Base-by-base conservation (phyloP, 1,140 invertebrate species). In the Marisa cornuarietis region DNA sequence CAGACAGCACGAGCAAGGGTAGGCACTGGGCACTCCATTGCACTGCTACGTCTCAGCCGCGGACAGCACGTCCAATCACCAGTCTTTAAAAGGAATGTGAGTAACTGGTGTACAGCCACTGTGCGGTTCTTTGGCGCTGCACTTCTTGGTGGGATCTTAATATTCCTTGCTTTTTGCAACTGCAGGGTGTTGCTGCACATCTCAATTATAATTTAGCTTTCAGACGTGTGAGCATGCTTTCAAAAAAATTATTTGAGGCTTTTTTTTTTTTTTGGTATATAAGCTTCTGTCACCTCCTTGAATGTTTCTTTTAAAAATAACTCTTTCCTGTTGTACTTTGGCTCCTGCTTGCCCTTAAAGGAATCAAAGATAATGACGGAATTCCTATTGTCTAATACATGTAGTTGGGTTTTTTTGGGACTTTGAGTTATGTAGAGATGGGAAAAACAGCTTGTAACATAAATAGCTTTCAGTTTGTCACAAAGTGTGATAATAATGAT, bases 41-140 rank as follows among this genome's bases (percentile, higher is more conserved):
- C 76, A 1, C 51, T 77, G 65, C 76, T 77, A 24, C 76, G 76
- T 52, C 76, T 77, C 16, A 77, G 76, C 63, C 76, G 76, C 3
- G 76, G 76, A 54, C 76, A 77, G 65, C 42, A 62, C 13, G 18
- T 16, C 26, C 63, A 63, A 18, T 49, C 11, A 54, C 58, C 22
- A 61, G 11, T 61, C 18, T 11, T 74, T 16, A 51, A 18, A n/a
- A 54, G 24, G 10, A 22, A 22, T 22, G n/a, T 31, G n/a, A 54
- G 54, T 74, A 54, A 74, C 18, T 54, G 54, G 54, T 61, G 72
- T 74, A 74, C 54, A 58, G 54, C 54, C 54, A 58, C 54, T 58
- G 16, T 58, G 11, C 54, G 4, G 54, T 11, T 42, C 54, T 58
- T 58, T 74, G 72, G 62, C 72, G 54, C 62, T 61, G 62, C 54